Conservation (phyloP, 1,140 invertebrate genomes). For the Sinella curviseta region DNA sequence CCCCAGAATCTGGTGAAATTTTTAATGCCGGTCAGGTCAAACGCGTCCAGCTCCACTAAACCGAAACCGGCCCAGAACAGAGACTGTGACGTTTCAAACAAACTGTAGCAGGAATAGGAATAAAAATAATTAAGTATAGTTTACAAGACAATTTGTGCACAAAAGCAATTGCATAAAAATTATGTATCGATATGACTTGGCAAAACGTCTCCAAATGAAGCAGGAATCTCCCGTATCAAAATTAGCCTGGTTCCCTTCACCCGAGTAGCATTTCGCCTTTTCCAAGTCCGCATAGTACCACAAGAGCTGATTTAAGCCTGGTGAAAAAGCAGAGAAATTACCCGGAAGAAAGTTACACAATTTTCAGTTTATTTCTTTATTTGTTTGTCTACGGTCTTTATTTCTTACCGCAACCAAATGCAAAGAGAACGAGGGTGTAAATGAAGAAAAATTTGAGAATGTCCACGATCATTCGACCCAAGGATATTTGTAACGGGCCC, state of each 20-base stretch:
- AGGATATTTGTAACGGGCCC: slow-evolving; percentile 83
- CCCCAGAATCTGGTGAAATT: slow-evolving; percentile 86
- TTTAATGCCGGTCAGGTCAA: slow-evolving; percentile 82
- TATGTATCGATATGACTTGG: slow-evolving; percentile 67
- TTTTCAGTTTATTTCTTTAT: not conserved
- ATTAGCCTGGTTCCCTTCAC: slow-evolving; percentile 70
- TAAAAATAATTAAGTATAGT: slow-evolving; percentile 9
- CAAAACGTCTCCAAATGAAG: slow-evolving; percentile 79
- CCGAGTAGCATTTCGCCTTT: slow-evolving; percentile 77
- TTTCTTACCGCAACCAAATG: slow-evolving; percentile 77
- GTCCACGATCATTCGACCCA: slow-evolving; percentile 89
- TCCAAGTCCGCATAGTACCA: slow-evolving; percentile 95
- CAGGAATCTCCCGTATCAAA: slow-evolving; percentile 78
- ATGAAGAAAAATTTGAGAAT: slow-evolving; percentile 93
- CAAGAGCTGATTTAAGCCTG: slow-evolving; percentile 83
- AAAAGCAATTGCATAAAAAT: not conserved
- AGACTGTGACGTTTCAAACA: slow-evolving; percentile 91
- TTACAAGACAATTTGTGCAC: not conserved
- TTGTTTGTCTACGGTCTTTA: not conserved
- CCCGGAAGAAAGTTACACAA: too few species aligned
- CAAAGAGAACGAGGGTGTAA: slow-evolving; percentile 83
- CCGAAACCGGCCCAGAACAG: slow-evolving; percentile 93
- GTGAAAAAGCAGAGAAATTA: slow-evolving; percentile 49
- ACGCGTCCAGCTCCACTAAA: slow-evolving; percentile 80
- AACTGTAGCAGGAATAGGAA: slow-evolving; percentile 61